phyloP scores from a whole-genome alignment of 2,113 vertebrate genomes.

The Chionis minor region DNA sequence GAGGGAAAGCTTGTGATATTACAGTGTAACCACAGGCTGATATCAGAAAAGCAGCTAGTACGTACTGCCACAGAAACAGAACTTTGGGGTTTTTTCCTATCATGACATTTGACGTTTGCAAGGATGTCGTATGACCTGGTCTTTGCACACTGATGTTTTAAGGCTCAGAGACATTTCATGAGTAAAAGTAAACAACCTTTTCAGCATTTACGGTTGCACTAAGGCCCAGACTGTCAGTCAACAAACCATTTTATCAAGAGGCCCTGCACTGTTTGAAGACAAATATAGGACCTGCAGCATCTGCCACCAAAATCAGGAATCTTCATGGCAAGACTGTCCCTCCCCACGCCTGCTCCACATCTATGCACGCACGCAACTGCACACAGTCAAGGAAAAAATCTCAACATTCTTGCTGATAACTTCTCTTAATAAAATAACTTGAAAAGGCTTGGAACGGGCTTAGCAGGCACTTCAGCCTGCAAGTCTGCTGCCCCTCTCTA shows the following conservation, averaged over 20 bases:
- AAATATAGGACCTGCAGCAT: not conserved
- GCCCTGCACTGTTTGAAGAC: not conserved
- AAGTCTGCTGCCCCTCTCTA: not conserved
- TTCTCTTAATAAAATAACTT: not conserved
- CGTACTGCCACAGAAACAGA: not conserved
- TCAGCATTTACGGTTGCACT: not conserved
- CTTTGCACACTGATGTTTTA: not conserved
- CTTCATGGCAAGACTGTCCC: not conserved
- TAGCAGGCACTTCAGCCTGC: not conserved
- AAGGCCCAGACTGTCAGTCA: not conserved
- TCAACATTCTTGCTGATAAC: not conserved
- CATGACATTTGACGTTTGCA: not conserved
- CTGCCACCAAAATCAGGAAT: not conserved
- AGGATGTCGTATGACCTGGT: not conserved
- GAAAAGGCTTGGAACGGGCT: not conserved
- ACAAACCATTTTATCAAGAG: not conserved
- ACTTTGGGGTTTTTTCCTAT: rapidly evolving
- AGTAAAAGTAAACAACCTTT: not conserved
- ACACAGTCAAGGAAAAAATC: not conserved
- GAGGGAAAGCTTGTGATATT: not conserved
- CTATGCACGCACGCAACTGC: not conserved
- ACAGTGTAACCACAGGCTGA: too few species aligned
- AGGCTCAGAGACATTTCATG: not conserved
- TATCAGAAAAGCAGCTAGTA: not conserved
- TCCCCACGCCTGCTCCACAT: not conserved